These are phyloP conservation scores for Coranthus polyacanthus DNA, from an alignment of 2,797 vertebrate species.

Conservation along the genomic window DNA sequence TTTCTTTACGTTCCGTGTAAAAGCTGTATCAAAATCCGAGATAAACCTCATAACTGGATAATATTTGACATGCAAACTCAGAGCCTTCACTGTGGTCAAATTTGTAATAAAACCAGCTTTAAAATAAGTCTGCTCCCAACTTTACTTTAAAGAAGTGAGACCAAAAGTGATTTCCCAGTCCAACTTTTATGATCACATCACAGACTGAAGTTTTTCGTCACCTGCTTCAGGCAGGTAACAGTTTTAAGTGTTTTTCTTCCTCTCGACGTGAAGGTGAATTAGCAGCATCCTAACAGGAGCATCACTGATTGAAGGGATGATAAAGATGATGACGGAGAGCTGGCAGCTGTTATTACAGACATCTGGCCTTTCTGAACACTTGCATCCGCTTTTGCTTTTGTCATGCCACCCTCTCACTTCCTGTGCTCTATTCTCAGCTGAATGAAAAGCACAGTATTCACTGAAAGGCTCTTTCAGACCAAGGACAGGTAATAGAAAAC, in stretches of 20 bases:
- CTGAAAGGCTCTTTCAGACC: slow-evolving; percentile 4
- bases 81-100: too few relatives aligned
- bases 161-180: neutral
- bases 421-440: neutral
- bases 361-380: slow-evolving; percentile 36
- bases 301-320: slow-evolving; percentile 20
- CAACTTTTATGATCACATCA: neutral
- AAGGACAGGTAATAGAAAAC: neutral
- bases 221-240: neutral
- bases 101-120: neutral
- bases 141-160: neutral
- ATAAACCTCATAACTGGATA: too few relatives aligned
- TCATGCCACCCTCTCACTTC: slow-evolving; percentile 28
- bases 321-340: slow-evolving; percentile 6
- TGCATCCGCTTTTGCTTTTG: slow-evolving; percentile 28
- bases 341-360: slow-evolving; percentile 40
- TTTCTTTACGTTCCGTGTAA: too few relatives aligned
- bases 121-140: neutral
- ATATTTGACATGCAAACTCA: too few relatives aligned
- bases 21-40: too few relatives aligned
- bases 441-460: neutral
- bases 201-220: neutral
- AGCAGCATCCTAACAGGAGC: slow-evolving; percentile 15
- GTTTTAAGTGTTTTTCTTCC: slow-evolving; percentile 6
- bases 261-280: neutral